phyloP scores from a whole-genome alignment of 2,797 vertebrate species.

The Siniperca scherzeri region DNA sequence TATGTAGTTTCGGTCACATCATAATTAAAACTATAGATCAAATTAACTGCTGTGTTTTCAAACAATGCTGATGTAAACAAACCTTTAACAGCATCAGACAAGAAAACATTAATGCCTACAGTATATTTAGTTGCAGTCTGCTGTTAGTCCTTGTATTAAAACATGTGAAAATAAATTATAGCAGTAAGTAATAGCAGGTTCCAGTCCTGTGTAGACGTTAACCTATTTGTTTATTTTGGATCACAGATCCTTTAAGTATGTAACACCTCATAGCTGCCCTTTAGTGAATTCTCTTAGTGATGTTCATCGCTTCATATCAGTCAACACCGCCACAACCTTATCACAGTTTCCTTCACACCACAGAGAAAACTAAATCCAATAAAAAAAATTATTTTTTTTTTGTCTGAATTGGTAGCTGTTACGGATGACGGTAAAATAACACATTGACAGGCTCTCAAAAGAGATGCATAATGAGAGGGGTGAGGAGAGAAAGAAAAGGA shows the following conservation, averaged over 20 bases:
- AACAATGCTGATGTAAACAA: neutral
- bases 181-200: neutral
- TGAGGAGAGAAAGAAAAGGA: constrained; percentile 65
- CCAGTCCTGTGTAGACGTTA: neutral
- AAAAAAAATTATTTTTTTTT: constrained; percentile 54
- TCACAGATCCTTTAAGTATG: constrained; percentile 4
- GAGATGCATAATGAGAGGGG: constrained; percentile 64
- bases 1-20: neutral
- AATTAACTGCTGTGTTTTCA: neutral
- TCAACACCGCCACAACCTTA: constrained; percentile 23
- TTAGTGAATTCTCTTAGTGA: constrained; percentile 9
- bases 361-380: constrained; percentile 49
- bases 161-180: constrained; percentile 9
- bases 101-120: neutral
- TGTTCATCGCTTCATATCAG: constrained; percentile 43
- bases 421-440: constrained; percentile 59
- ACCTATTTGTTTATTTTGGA: constrained; percentile 17
- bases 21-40: neutral
- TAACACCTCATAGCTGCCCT: constrained; percentile 5
- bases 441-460: constrained; percentile 68
- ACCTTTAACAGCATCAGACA: neutral
- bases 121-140: neutral
- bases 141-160: neutral
- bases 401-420: constrained; percentile 46
- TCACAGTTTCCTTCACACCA: constrained; percentile 24